Evolutionary conservation across 2,797 vertebrate genomes (phyloP).

Genomic region (Sebastes reedi): DNA sequence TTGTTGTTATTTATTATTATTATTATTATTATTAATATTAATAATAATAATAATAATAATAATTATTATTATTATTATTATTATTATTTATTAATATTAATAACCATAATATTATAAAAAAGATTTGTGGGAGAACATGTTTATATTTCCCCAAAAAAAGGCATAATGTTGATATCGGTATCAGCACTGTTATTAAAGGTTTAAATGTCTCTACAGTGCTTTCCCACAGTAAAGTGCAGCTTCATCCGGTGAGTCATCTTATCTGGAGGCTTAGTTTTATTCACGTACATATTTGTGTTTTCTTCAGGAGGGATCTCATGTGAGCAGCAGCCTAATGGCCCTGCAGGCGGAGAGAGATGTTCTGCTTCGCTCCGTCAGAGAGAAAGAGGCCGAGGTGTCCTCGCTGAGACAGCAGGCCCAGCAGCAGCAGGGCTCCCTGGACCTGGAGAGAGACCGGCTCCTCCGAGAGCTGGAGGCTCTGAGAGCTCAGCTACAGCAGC

Average conservation of each 20-base stretch:
- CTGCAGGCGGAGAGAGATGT: conserved; percentile 81
- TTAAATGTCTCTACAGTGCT: too few relatives aligned
- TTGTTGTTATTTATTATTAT: too few relatives aligned
- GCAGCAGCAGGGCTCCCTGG: conserved; percentile 70
- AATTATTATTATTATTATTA: too few relatives aligned
- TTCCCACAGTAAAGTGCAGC: background rate
- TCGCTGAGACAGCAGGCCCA: conserved; percentile 78
- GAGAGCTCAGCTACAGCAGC: conserved; percentile 76
- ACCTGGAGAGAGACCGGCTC: conserved; percentile 73
- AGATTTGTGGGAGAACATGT: too few relatives aligned
- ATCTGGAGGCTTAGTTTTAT: background rate
- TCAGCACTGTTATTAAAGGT: too few relatives aligned
- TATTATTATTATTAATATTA: too few relatives aligned
- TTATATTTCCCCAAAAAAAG: too few relatives aligned
- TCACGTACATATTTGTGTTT: background rate
- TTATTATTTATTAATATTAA: too few relatives aligned
- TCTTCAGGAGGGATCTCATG: conserved; percentile 69
- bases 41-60: too few relatives aligned
- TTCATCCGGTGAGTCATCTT: background rate
- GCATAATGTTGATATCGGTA: too few relatives aligned
- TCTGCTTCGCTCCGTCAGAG: conserved; percentile 70
- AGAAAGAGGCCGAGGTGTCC: conserved; percentile 74
- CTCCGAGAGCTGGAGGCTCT: conserved; percentile 69
- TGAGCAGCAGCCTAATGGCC: conserved; percentile 69
- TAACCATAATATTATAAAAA: too few relatives aligned